These are phyloP conservation scores for Scarus forsteni DNA, from an alignment of 2,797 vertebrate species.

Conservation along the genomic window DNA sequence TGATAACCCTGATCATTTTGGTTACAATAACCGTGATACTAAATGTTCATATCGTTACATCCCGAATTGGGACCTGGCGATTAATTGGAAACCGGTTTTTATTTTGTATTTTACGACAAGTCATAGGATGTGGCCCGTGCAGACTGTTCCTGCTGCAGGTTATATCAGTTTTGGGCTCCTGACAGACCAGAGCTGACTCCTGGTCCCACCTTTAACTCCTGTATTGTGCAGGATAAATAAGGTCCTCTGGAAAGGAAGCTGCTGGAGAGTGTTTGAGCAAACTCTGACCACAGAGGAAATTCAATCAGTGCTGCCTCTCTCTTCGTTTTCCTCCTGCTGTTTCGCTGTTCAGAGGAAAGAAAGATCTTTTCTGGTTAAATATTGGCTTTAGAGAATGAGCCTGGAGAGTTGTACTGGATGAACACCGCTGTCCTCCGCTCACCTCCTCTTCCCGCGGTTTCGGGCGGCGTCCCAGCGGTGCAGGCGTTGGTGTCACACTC, in stretches of 20 bases:
- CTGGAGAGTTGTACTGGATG: constrained; percentile 16
- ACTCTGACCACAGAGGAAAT: not conserved
- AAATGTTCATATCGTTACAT: too few relatives aligned
- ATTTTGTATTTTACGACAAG: too few relatives aligned
- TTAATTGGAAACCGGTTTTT: too few relatives aligned
- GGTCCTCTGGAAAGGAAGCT: not conserved
- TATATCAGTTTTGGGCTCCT: not conserved
- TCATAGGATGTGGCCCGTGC: too few relatives aligned
- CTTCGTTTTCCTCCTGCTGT: not conserved
- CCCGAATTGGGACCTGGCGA: too few relatives aligned
- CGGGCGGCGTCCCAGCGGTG: constrained; percentile 24
- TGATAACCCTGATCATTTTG: too few relatives aligned
- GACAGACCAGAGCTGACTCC: not conserved
- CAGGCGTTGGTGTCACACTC: constrained; percentile 41
- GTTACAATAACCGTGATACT: too few relatives aligned
- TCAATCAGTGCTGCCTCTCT: constrained; percentile 1
- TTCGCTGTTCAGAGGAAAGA: constrained; percentile 10
- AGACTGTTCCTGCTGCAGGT: not conserved
- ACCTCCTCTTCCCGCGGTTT: not conserved
- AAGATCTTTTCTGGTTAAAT: constrained; percentile 26
- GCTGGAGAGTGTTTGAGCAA: constrained; percentile 1
- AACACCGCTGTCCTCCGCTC: constrained; percentile 2
- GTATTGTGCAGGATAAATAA: not conserved
- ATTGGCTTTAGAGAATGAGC: constrained; percentile 43
- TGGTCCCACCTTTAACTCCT: not conserved